Conservation (phyloP, 2,113 vertebrate genomes). For the Melanerpes formicivorus region DNA sequence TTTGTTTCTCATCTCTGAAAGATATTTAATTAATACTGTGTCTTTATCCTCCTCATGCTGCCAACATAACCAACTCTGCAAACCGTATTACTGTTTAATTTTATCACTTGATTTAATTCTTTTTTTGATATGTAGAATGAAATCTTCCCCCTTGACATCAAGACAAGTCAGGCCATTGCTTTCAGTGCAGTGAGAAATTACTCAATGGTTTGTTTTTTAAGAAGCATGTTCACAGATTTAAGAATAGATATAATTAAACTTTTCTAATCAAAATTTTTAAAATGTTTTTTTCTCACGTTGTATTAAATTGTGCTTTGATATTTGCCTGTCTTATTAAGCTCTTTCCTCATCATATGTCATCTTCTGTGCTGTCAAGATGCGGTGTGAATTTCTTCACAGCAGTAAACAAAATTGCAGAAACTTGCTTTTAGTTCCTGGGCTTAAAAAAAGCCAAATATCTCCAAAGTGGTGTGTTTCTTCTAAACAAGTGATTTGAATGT, state of each 20-base stretch:
- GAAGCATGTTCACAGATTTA: neutral
- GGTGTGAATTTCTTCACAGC: neutral
- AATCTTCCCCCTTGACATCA: neutral
- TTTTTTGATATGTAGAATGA: neutral
- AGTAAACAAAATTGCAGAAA: constrained; percentile 19
- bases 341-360: neutral
- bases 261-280: neutral
- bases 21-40: neutral
- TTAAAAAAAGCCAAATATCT: neutral
- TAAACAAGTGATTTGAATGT: neutral
- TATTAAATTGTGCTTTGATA: neutral
- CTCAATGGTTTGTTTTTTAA: neutral
- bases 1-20: neutral
- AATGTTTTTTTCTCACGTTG: neutral
- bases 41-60: neutral
- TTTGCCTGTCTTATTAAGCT: constrained; percentile 23
- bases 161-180: neutral
- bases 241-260: neutral
- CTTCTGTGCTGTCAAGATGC: neutral
- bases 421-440: neutral
- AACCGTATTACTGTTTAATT: neutral
- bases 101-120: neutral
- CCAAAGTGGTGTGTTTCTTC: neutral
- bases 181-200: neutral
- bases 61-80: neutral